phyloP scores from a whole-genome alignment of 1,140 invertebrate species.

The Drosophila ogumai region DNA sequence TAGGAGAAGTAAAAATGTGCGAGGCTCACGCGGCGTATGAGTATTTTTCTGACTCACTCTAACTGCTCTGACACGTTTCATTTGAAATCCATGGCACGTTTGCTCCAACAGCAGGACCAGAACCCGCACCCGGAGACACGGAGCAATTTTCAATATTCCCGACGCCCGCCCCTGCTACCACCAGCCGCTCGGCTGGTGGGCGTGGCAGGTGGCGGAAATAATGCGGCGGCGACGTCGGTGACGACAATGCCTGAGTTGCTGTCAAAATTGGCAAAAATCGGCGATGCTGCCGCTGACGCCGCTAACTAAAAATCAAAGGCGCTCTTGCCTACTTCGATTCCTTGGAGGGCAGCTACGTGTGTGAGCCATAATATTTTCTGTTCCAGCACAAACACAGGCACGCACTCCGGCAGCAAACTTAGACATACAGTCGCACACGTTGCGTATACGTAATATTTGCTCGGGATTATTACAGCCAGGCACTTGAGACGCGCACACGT shows the following conservation, averaged over 20 bases:
- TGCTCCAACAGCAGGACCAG: slow-evolving; percentile 38
- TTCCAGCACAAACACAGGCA: slow-evolving; percentile 20
- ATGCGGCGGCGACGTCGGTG: slow-evolving; percentile 50
- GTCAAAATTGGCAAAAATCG: slow-evolving; percentile 82
- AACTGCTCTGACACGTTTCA: slow-evolving; percentile 68
- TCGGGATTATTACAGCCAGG: slow-evolving; percentile 66
- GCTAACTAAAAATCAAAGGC: slow-evolving; percentile 81
- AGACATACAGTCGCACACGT: slow-evolving; percentile 36
- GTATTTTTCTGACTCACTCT: slow-evolving; percentile 59
- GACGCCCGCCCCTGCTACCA: slow-evolving; percentile 20
- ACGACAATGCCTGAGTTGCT: slow-evolving; percentile 52
- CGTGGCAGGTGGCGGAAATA: slow-evolving; percentile 77
- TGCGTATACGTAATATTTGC: slow-evolving; percentile 76
- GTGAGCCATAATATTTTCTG: slow-evolving; percentile 71
- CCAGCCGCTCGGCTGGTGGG: slow-evolving; percentile 24
- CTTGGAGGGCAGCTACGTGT: slow-evolving; percentile 58
- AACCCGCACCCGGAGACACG: slow-evolving; percentile 47
- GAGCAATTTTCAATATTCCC: slow-evolving; percentile 77
- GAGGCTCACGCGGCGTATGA: slow-evolving; percentile 73
- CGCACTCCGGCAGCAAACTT: slow-evolving; percentile 24
- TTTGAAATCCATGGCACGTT: slow-evolving; percentile 81
- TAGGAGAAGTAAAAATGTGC: slow-evolving; percentile 66
- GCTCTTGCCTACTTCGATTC: slow-evolving; percentile 42
- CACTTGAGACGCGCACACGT: slow-evolving; percentile 62
- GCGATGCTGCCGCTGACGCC: slow-evolving; percentile 39